These are phyloP conservation scores for Sander vitreus DNA, from an alignment of 2,113 vertebrate species.

Conservation along the genomic window DNA sequence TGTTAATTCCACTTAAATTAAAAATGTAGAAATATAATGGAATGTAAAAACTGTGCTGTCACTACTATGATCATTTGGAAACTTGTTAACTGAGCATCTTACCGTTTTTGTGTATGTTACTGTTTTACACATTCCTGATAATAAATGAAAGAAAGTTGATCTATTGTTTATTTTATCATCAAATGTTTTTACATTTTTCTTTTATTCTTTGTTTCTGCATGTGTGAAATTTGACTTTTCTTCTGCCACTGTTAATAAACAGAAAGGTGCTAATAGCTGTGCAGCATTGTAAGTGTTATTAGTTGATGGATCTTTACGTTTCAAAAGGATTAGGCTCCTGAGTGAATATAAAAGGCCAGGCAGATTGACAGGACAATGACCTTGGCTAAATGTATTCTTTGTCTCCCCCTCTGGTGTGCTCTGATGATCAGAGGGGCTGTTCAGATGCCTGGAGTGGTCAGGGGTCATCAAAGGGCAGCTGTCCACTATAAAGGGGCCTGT, in stretches of 20 bases:
- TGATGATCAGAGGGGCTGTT: slow-evolving; percentile 83
- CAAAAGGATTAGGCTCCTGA: slow-evolving; percentile 34
- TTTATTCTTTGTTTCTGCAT: neutral
- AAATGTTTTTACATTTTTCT: neutral
- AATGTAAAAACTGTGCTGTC: neutral
- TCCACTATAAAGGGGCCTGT: slow-evolving; percentile 83
- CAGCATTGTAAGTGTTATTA: slow-evolving; percentile 27
- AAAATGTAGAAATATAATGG: too few species aligned
- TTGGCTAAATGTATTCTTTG: slow-evolving; percentile 79
- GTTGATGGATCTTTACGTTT: slow-evolving; percentile 38
- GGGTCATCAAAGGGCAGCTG: slow-evolving; percentile 88
- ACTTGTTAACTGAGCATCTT: neutral
- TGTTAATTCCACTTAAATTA: neutral
- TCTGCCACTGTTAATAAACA: neutral
- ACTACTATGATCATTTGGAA: neutral
- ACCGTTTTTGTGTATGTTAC: neutral
- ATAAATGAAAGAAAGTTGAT: slow-evolving; percentile 5
- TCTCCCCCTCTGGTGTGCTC: slow-evolving; percentile 71
- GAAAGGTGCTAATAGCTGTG: slow-evolving; percentile 13
- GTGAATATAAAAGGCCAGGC: slow-evolving; percentile 57
- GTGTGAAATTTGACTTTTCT: neutral
- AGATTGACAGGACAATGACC: slow-evolving; percentile 81
- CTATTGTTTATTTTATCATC: neutral
- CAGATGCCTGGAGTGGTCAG: slow-evolving; percentile 79
- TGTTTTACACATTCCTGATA: slow-evolving; percentile 33